Conservation (phyloP, 2,888 invertebrate species). For the Athetis lepigone region DNA sequence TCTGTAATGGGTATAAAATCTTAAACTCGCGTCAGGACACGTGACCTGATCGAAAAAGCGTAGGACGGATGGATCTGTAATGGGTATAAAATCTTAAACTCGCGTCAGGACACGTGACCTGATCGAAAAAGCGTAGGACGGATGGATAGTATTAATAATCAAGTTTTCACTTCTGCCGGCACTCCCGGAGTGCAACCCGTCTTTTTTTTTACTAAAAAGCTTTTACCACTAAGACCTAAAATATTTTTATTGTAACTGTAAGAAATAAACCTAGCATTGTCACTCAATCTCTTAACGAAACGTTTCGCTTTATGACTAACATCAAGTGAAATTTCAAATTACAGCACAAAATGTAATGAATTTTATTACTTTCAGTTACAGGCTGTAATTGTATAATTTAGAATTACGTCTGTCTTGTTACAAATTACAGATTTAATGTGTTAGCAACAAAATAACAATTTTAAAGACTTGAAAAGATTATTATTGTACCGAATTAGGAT, state of each 20-base stretch:
- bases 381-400: slow-evolving; percentile 12
- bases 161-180: too few species aligned
- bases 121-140: too few species aligned
- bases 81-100: too few species aligned
- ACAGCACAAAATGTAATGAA: slow-evolving; percentile 19
- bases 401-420: neutral
- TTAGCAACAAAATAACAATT: neutral
- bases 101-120: too few species aligned
- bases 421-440: slow-evolving; percentile 1
- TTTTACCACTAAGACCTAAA: neutral
- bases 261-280: slow-evolving; percentile 12
- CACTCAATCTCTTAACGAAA: slow-evolving; percentile 16
- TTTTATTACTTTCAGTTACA: slow-evolving; percentile 20
- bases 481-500: too few species aligned
- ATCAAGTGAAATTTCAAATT: slow-evolving; percentile 33
- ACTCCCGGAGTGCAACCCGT: too few species aligned
- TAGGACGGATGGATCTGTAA: too few species aligned
- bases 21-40: too few species aligned
- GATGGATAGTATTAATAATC: too few species aligned
- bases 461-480: too few species aligned
- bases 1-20: too few species aligned
- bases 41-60: too few species aligned
- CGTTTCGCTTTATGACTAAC: slow-evolving; percentile 22
- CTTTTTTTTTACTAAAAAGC: neutral
- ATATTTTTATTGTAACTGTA: neutral